Conservation (phyloP, 2,113 vertebrate species). For the Pristiophorus japonicus region DNA sequence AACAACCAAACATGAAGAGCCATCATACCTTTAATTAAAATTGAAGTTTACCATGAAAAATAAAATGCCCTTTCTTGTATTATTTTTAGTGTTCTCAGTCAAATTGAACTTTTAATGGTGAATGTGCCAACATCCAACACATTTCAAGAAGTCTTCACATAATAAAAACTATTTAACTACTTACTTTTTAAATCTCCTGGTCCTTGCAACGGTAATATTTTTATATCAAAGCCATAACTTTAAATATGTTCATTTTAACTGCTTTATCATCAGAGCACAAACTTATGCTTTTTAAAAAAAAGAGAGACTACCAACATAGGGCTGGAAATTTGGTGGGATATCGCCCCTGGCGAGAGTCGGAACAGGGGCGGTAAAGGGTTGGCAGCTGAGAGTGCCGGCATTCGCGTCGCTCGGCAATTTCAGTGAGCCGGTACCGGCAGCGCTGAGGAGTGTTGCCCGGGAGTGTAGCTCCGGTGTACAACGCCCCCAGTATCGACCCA, state of each 20-base stretch:
- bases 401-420: no score
- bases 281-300: neutral
- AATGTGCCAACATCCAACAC: neutral
- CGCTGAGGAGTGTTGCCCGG: no score
- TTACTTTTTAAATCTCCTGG: neutral
- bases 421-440: no score
- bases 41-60: neutral
- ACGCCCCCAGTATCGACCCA: no score
- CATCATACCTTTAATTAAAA: neutral
- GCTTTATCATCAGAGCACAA: neutral
- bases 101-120: neutral
- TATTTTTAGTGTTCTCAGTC: neutral
- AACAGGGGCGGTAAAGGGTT: no score
- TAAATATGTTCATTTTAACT: neutral
- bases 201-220: neutral
- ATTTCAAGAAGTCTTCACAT: neutral
- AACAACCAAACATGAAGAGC: neutral
- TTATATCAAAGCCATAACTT: neutral
- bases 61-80: neutral
- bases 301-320: neutral
- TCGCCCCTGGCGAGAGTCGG: no score
- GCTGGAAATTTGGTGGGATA: no score
- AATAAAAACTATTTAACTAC: neutral
- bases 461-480: no score
- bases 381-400: no score